A percentile compares a stretch with the other conserved stretches of the same genome.
These are phyloP conservation scores for Ostrea denselamellosa DNA, from an alignment of 1,140 invertebrate genomes.

Conservation along the genomic window DNA sequence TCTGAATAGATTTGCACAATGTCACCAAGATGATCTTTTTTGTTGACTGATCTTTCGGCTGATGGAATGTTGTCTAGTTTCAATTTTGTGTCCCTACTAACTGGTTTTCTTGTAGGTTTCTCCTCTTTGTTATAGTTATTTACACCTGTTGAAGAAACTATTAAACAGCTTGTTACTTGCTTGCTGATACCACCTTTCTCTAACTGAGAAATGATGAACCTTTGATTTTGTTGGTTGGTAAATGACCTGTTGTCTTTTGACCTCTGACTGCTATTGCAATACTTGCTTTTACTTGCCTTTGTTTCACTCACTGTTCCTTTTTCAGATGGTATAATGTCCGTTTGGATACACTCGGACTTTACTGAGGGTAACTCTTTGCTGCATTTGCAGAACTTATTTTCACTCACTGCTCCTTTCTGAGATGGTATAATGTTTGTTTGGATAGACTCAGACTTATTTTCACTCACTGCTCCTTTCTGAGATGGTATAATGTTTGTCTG, in stretches of 20 bases:
- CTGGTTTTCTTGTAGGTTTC: not conserved
- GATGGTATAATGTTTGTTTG: not conserved
- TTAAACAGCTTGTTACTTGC: not conserved
- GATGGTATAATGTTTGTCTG: not conserved
- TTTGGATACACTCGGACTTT: not conserved
- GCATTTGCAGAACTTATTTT: not conserved
- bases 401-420: not conserved
- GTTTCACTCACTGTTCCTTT: not conserved
- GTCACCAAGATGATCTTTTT: not conserved
- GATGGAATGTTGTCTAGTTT: not conserved
- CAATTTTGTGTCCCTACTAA: not conserved
- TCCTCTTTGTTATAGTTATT: not conserved
- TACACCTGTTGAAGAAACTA: not conserved
- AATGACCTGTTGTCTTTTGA: not conserved
- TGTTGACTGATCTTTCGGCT: not conserved
- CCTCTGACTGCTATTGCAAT: not conserved
- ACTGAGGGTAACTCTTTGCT: not conserved
- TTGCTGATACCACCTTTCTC: conserved; percentile 32
- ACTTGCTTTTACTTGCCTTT: not conserved
- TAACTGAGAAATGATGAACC: not conserved
- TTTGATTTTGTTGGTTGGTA: not conserved
- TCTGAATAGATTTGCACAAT: not conserved
- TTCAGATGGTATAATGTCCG: not conserved
- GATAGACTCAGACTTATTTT: not conserved
- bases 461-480: not conserved